Base-by-base conservation (phyloP, 2,888 invertebrate genomes). In the Lacanobia wlatinum region DNA sequence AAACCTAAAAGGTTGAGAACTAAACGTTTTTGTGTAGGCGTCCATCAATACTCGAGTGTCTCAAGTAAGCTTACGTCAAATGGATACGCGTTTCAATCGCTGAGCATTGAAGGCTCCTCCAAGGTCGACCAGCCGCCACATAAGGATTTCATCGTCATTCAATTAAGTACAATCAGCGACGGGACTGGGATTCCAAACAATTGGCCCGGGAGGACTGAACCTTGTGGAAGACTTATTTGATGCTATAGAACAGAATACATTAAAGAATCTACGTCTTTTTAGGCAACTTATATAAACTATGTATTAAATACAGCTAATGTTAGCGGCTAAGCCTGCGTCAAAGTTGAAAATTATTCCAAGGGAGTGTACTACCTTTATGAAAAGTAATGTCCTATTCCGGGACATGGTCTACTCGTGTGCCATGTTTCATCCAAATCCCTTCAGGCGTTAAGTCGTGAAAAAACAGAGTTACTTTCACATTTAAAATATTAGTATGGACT, bases 51-150 rank as follows among this genome's bases (percentile, higher is more conserved):
- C 64, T 66, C 56, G 61, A 64, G 69, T 78, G 66, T 78, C 68
- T 43, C 74, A 55, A 79, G 68, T 64, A 48, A 40, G 23, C 43
- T 52, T 43, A 65, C 71, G 62, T 62, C 76, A 76, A 86, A 82
- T 82, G 76, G 78, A 82, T 76, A 80, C 73, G 82, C 78, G 79
- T 73, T 84, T 70, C 82, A 80, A 68, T 80, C 71, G 76, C 58
- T 65, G 71, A 79, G 80, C 78, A 77, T 76, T 61, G 76, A 82
- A 84, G 80, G 80, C 76, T 78, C 64, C 68, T 69, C 79, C 92
- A 94, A 95, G 94, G 95, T 85, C 85, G 82, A 78, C 87, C 66
- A 87, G 88, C 85, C 87, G 87, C 93, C 90, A 78, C 83, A 90
- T 89, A 92, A 89, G 94, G 94, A 89, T 40, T 59, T 65, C 80